phyloP scores from a whole-genome alignment of 2,113 vertebrate species.

The Paralichthys olivaceus region DNA sequence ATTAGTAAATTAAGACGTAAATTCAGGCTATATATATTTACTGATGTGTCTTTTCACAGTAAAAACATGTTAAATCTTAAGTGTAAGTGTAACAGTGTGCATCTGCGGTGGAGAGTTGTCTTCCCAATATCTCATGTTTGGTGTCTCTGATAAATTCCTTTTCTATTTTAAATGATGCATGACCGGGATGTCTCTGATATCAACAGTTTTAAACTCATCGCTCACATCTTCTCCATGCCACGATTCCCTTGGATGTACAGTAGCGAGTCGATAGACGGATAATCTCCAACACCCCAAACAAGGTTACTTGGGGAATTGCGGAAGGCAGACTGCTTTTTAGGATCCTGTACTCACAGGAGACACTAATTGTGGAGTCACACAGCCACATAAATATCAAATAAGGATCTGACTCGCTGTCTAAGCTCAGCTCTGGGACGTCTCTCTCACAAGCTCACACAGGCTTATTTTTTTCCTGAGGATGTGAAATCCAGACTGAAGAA shows the following conservation, averaged over 20 bases:
- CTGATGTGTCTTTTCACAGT: conserved; percentile 14
- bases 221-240: conserved; percentile 17
- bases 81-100: not conserved
- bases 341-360: conserved; percentile 37
- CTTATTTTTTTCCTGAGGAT: not conserved
- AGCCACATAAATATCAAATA: conserved; percentile 39
- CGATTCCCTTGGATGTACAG: conserved; percentile 19
- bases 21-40: conserved; percentile 28
- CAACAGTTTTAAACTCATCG: conserved; percentile 28
- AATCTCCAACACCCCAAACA: conserved; percentile 8
- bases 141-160: conserved; percentile 53
- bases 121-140: conserved; percentile 41
- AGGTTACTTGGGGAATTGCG: conserved; percentile 7
- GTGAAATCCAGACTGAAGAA: not conserved
- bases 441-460: not conserved
- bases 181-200: conserved; percentile 25
- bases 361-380: conserved; percentile 44
- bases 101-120: conserved; percentile 28
- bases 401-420: conserved; percentile 4
- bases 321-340: conserved; percentile 30
- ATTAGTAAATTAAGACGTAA: conserved; percentile 46
- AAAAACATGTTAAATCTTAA: conserved; percentile 20
- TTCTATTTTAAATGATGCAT: conserved; percentile 71
- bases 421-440: conserved; percentile 1
- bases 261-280: not conserved